Evolutionary conservation across 2,113 vertebrate genomes (phyloP).

Genomic region (Actenoides lindsayi): DNA sequence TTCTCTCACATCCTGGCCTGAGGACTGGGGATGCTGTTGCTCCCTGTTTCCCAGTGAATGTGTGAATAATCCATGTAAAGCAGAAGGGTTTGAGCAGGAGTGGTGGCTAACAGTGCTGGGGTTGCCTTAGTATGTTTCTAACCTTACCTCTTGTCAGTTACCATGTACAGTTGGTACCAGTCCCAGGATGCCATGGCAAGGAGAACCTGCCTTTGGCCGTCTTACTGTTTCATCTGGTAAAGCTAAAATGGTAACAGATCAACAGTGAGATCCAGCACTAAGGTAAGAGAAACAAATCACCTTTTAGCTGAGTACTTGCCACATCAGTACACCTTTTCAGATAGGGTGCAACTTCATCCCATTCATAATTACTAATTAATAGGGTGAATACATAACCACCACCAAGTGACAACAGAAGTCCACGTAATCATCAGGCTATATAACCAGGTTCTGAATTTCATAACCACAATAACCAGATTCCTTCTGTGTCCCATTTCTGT

Average conservation of each 20-base stretch:
- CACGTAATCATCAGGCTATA: not conserved
- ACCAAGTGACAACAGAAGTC: not conserved
- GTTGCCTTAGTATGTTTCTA: not conserved
- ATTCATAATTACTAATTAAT: constrained; percentile 34
- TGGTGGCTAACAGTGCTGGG: not conserved
- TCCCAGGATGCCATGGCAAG: not conserved
- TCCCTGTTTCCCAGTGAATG: not conserved
- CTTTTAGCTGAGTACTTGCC: not conserved
- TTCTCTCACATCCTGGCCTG: not conserved
- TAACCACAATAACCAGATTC: not conserved
- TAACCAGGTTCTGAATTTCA: constrained; percentile 11
- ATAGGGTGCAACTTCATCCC: not conserved
- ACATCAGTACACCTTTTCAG: not conserved
- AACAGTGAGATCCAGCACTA: not conserved
- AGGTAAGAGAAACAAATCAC: constrained; percentile 19
- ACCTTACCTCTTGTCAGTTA: not conserved
- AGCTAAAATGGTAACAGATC: not conserved
- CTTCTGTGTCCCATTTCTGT: not conserved
- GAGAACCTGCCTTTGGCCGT: not conserved
- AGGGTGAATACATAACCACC: not conserved
- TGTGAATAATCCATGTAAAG: not conserved
- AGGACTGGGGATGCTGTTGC: not conserved
- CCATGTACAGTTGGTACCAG: not conserved
- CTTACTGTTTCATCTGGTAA: not conserved
- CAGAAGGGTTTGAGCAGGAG: not conserved